Percentiles rank a stretch among this genome's conserved stretches.
phyloP scores from a whole-genome alignment of 2,113 vertebrate species.

The Phrynosoma platyrhinos region DNA sequence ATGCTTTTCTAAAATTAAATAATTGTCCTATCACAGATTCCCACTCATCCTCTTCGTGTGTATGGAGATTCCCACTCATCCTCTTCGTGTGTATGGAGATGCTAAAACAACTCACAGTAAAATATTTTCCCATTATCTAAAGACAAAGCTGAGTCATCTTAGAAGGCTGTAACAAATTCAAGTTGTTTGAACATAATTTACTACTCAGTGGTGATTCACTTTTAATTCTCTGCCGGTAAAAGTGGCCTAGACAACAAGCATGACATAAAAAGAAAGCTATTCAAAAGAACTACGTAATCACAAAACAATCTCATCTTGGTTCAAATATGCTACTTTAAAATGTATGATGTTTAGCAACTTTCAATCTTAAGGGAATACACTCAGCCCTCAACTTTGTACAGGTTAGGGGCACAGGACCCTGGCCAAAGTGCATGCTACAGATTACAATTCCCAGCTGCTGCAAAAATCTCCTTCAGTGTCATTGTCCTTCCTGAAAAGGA shows the following conservation, averaged over 20 bases:
- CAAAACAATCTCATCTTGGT: constrained; percentile 7
- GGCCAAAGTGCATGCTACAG: too few relatives aligned
- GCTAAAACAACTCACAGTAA: background rate
- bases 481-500: too few relatives aligned
- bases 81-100: background rate
- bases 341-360: background rate
- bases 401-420: too few relatives aligned
- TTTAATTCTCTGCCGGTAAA: constrained; percentile 20
- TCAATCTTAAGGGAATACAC: background rate
- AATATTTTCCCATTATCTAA: background rate
- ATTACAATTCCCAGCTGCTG: too few relatives aligned
- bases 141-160: constrained; percentile 35
- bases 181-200: constrained; percentile 3
- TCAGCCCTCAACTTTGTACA: too few relatives aligned
- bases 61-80: background rate
- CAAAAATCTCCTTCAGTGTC: too few relatives aligned
- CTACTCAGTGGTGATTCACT: constrained; percentile 10
- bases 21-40: background rate
- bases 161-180: background rate
- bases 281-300: background rate
- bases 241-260: constrained; percentile 12
- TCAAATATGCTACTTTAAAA: constrained; percentile 6
- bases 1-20: constrained; percentile 5
- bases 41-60: background rate
- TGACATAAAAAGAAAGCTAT: constrained; percentile 4